Conservation (phyloP, 2,113 vertebrate species). For the Aspidoscelis tigris region DNA sequence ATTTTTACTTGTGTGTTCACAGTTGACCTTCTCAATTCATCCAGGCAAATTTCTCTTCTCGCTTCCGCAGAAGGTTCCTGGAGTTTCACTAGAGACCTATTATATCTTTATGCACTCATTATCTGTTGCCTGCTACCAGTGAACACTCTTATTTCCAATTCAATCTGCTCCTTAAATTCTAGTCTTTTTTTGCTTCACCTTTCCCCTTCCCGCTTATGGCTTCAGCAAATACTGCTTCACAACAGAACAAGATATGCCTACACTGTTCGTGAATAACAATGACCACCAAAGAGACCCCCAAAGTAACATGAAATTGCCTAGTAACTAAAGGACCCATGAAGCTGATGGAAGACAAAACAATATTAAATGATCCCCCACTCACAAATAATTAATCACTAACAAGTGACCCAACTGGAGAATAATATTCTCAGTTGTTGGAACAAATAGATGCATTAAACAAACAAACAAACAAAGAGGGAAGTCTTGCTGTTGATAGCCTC, state of each 20-base stretch:
- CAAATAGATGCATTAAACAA: no score
- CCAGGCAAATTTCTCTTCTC: constrained; percentile 6
- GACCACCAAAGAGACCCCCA: not conserved
- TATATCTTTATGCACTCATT: constrained; percentile 13
- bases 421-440: no score
- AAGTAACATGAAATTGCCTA: not conserved
- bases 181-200: not conserved
- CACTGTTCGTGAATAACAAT: not conserved
- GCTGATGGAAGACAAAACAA: no score
- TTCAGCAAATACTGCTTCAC: not conserved
- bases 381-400: no score
- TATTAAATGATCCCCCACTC: no score
- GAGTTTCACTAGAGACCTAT: constrained; percentile 1
- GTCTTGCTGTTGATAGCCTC: no score
- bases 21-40: not conserved
- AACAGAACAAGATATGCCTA: not conserved
- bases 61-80: not conserved
- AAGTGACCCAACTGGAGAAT: no score
- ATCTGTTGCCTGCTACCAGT: constrained; percentile 6
- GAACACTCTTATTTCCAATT: not conserved
- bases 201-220: not conserved
- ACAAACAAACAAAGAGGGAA: no score
- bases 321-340: no score
- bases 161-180: not conserved
- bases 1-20: not conserved